Evolutionary conservation across 2,113 vertebrate species (phyloP).

Genomic region (Pollachius pollachius): DNA sequence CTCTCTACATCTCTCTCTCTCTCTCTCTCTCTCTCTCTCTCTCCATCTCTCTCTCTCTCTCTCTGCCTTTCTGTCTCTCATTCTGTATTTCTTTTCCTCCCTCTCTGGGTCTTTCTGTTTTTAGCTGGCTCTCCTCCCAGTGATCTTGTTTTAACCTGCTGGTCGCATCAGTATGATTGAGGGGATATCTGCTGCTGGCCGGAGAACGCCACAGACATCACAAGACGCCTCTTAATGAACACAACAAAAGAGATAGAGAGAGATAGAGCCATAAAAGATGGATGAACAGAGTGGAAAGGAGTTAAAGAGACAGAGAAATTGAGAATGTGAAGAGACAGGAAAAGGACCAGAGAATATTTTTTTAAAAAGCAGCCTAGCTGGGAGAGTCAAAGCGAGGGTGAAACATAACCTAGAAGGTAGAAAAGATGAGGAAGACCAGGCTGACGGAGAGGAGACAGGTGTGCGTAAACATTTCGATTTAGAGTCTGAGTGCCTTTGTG

Average conservation of each 20-base stretch:
- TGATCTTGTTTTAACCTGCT: constrained; percentile 67
- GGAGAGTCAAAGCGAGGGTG: neutral
- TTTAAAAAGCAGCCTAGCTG: neutral
- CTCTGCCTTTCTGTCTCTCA: too few relatives aligned
- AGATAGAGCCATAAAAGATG: constrained; percentile 76
- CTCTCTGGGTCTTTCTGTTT: constrained; percentile 10
- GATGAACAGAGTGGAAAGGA: constrained; percentile 29
- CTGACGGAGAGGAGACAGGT: neutral
- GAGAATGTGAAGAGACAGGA: constrained; percentile 66
- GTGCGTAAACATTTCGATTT: neutral
- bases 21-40: too few relatives aligned
- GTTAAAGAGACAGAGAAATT: constrained; percentile 38
- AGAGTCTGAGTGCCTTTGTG: neutral
- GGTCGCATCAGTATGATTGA: constrained; percentile 98
- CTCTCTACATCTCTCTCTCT: too few relatives aligned
- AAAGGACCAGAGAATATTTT: constrained; percentile 17
- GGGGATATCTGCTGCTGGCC: constrained; percentile 98
- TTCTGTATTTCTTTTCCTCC: too few relatives aligned
- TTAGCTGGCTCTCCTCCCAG: constrained; percentile 17
- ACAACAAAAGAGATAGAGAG: constrained; percentile 81
- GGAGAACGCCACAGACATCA: constrained; percentile 76
- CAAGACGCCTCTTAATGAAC: constrained; percentile 66
- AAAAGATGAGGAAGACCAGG: too few relatives aligned
- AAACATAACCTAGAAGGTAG: too few relatives aligned
- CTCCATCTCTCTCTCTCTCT: too few relatives aligned